Percentiles rank a stretch among this genome's conserved stretches.
Conservation (phyloP, 2,888 invertebrate genomes). For the Lamellibrachia columna region DNA sequence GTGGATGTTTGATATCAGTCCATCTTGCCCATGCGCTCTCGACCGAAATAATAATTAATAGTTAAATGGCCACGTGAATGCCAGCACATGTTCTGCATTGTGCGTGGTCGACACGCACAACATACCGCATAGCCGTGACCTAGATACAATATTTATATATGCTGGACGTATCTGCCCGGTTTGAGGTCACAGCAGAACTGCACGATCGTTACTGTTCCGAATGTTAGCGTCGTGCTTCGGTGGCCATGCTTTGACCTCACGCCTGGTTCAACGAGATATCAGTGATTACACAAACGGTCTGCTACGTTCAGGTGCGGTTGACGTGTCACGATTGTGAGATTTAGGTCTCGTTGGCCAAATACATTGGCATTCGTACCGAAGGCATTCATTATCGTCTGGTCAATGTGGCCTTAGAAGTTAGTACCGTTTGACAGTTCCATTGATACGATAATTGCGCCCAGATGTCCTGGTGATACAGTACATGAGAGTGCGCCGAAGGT, state of each 20-base stretch:
- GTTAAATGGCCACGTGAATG: not conserved
- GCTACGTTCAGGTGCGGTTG: not conserved
- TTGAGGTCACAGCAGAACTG: not conserved
- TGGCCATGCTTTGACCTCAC: not conserved
- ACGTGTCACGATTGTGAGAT: not conserved
- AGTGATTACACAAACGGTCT: not conserved
- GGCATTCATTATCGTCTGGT: constrained; percentile 9
- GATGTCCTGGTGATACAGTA: not conserved
- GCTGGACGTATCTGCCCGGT: not conserved
- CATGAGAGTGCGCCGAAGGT: not conserved
- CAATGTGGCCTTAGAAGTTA: not conserved
- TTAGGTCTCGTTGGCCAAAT: not conserved
- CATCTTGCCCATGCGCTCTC: not conserved
- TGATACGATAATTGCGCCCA: not conserved
- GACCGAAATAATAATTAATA: not conserved
- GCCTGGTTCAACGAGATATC: not conserved
- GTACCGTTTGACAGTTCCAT: not conserved
- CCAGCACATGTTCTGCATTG: not conserved
- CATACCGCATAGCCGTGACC: not conserved
- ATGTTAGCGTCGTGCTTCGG: not conserved
- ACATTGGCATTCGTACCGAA: not conserved
- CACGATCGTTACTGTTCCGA: not conserved
- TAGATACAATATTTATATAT: not conserved
- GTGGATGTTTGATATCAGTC: not conserved
- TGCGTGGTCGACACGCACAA: not conserved